These are phyloP conservation scores for Folsomia candida DNA, from an alignment of 2,888 invertebrate species.

Conservation along the genomic window DNA sequence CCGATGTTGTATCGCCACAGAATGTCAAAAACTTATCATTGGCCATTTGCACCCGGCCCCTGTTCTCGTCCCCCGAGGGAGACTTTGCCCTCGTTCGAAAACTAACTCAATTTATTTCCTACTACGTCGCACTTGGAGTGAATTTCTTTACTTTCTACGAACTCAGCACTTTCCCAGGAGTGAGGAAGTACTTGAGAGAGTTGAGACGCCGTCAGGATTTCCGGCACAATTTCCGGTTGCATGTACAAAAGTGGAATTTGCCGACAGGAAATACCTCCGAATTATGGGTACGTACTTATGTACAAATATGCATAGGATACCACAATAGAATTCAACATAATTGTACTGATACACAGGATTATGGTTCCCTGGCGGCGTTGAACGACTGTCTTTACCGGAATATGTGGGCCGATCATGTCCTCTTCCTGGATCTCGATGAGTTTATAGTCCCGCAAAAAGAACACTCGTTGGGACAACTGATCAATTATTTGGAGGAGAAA, in stretches of 20 bases:
- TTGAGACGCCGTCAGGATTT: neutral
- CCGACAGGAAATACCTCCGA: constrained; percentile 48
- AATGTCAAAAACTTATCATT: constrained; percentile 17
- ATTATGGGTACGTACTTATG: too few species aligned
- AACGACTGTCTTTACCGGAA: constrained; percentile 90
- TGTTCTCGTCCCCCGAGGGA: constrained; percentile 42
- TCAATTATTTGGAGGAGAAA: neutral
- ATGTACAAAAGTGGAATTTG: constrained; percentile 42
- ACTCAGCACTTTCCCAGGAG: constrained; percentile 37
- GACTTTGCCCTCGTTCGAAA: constrained; percentile 40
- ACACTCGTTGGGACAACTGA: neutral
- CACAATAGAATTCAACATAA: too few species aligned
- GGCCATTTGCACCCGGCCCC: constrained; percentile 51
- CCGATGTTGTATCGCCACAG: neutral
- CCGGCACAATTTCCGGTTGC: neutral
- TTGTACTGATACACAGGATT: too few species aligned
- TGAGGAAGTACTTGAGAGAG: constrained; percentile 33
- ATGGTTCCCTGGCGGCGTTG: constrained; percentile 68
- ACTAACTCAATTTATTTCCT: constrained; percentile 51
- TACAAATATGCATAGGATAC: too few species aligned
- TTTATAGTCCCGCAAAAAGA: constrained; percentile 66
- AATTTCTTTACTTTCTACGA: constrained; percentile 44
- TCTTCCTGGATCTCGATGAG: constrained; percentile 85
- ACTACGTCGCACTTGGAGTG: constrained; percentile 48
- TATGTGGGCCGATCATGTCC: constrained; percentile 77